Base-by-base conservation (phyloP, 2,113 vertebrate species). In the Dipodomys stephensi region DNA sequence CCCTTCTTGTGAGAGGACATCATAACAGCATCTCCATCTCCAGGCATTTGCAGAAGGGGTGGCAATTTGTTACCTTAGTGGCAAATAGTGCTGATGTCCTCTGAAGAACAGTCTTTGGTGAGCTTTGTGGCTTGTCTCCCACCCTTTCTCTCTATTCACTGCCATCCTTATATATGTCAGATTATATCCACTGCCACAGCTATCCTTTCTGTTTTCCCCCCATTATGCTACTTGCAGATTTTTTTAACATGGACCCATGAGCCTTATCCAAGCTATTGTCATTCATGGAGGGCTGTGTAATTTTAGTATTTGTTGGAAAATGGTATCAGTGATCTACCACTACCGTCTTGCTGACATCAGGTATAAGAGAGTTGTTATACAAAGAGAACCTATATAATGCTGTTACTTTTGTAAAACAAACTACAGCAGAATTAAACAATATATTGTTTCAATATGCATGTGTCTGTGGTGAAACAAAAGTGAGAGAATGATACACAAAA, bases 391-490 rank as follows among this genome's bases (percentile, higher is more conserved):
- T 65, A 57, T 27, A 76, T n/a, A 12, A 82, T 49, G 39, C 73
- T 11, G 39, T 1, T 20, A 74, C 25, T 68, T 87, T 78, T 39
- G 7, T 27, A 74, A 90, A 86, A 7, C 8, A 28, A 64, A 76
- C 68, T n/a, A 82, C 65, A 82, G 9, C 3, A 71, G 88, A 96
- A 78, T 6, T 79, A 71, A 64, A 62, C 6, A 44, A 32, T 28
- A 27, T 16, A 7, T 64, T 35, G 22, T 27, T 83, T 86, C 23
- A 76, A 13, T 23, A 79, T 62, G 35, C 18, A 67, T 19, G 16
- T 8, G 1, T 44, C 22, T n/a, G 3, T 72, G 13, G 23, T 16
- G 18, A 86, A 84, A 65, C 30, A 74, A 79, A 9, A 81, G 27
- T 20, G 90, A 28, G 35, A 18, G 2, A 88, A 78, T 28, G 19